phyloP scores from a whole-genome alignment of 2,113 vertebrate genomes.

The Thymallus thymallus region DNA sequence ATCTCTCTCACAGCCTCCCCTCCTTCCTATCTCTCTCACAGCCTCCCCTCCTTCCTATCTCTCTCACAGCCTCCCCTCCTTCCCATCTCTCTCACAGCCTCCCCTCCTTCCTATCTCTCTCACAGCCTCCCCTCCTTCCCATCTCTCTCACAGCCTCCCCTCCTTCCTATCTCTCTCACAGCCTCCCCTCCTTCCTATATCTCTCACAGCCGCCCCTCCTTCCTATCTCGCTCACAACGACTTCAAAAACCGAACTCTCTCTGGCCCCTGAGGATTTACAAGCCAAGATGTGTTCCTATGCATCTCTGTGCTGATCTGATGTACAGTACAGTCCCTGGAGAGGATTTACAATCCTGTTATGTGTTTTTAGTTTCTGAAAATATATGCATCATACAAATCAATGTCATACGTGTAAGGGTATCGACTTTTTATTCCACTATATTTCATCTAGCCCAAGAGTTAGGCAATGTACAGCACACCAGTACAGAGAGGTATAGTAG shows the following conservation, averaged over 20 bases:
- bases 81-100: too few species aligned
- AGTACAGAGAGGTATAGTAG: not conserved
- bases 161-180: too few species aligned
- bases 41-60: too few species aligned
- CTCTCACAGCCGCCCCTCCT: not conserved
- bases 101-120: too few species aligned
- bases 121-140: too few species aligned
- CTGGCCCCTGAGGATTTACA: not conserved
- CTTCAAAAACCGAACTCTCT: not conserved
- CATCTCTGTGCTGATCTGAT: conserved; percentile 11
- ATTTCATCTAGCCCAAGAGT: not conserved
- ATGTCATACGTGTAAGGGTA: not conserved
- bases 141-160: too few species aligned
- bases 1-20: too few species aligned
- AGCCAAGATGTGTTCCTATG: conserved; percentile 1
- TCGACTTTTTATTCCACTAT: not conserved
- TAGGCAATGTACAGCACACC: not conserved
- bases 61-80: too few species aligned
- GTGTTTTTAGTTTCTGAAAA: not conserved
- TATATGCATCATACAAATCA: not conserved
- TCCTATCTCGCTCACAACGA: not conserved
- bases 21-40: too few species aligned
- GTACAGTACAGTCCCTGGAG: not conserved
- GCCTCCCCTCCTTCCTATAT: too few species aligned
- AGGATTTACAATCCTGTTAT: conserved; percentile 2